Base-by-base conservation (phyloP, 2,888 invertebrate species). In the Nymphalis c-album region DNA sequence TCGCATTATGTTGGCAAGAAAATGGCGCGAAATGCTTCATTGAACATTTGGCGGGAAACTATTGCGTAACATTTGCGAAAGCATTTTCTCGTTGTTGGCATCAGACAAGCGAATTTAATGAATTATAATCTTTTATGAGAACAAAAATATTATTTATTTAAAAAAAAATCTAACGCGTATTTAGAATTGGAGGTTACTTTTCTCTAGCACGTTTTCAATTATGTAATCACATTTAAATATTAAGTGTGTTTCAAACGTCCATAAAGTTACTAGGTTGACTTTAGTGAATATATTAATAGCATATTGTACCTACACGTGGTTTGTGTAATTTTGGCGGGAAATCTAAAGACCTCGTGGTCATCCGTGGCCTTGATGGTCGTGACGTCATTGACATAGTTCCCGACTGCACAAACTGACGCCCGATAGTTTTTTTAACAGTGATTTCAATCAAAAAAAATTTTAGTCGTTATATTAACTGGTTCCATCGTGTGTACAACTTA, bases 301-400 rank as follows among this genome's bases (percentile, higher is more conserved):
- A 31, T 57, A 35, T 57, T 61, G 45, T 18, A 59, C n/a, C 7
- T 69, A 76, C 85, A 84, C 83, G 85, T 86, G 84, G 60, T 55
- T 48, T 18, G 50, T 50, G 53, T 76, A 71, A 81, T 82, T 80
- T 91, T 88, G 91, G 91, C 91, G 91, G 91, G 90, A 91, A 88
- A 72, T 72, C 67, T 47, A 50, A 69, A 71, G 74, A 71, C 68
- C 72, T 80, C 76, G 78, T 79, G 80, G 77, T 81, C 77, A 86
- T 86, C 85, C 77, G 83, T 86, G 91, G 81, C 91, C 91, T 91
- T 92, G 91, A 81, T 71, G 73, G 77, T 75, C 82, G 76, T 88
- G 85, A 90, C 91, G 90, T 90, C 90, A 91, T 79, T 89, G 88
- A 87, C 90, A 88, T 90, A 89, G 86, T 91, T 89, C 90, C 88